These are phyloP conservation scores for Pangasius krempfi DNA, from an alignment of 2,797 vertebrate genomes.

Conservation along the genomic window DNA sequence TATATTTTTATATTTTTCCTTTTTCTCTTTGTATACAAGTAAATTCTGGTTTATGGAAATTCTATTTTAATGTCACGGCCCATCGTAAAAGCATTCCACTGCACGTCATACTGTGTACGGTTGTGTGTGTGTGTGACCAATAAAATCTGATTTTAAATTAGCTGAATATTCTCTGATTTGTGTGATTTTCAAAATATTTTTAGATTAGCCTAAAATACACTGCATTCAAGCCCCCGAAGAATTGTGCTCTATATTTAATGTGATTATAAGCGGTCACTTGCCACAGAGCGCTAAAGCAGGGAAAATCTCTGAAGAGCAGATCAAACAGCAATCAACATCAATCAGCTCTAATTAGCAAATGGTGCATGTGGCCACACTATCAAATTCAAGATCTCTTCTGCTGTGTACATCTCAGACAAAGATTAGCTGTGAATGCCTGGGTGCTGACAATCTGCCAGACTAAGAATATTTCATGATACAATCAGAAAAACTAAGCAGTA, in stretches of 20 bases:
- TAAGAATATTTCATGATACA: neutral
- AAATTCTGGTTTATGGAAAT: too few relatives aligned
- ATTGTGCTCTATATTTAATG: constrained; percentile 25
- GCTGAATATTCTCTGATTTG: neutral
- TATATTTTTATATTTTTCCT: too few relatives aligned
- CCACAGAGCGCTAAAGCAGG: constrained; percentile 16
- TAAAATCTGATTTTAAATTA: neutral
- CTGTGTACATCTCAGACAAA: neutral
- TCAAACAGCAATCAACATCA: constrained; percentile 35
- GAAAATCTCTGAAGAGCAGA: constrained; percentile 34
- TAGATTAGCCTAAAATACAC: neutral
- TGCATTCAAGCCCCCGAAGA: neutral
- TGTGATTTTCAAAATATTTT: constrained; percentile 20
- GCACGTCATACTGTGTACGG: too few relatives aligned
- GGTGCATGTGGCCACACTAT: constrained; percentile 15
- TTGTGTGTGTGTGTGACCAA: neutral
- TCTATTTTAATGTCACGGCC: too few relatives aligned
- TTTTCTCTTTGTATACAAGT: too few relatives aligned
- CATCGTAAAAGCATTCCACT: too few relatives aligned
- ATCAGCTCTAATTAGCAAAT: constrained; percentile 41
- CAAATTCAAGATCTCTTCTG: constrained; percentile 24
- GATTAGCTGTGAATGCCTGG: neutral
- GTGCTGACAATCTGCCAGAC: constrained; percentile 23
- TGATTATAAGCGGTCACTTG: constrained; percentile 42
- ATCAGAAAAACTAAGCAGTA: constrained; percentile 2